Evolutionary conservation across 2,888 invertebrate species (phyloP).

Genomic region (Megamerina dolium): DNA sequence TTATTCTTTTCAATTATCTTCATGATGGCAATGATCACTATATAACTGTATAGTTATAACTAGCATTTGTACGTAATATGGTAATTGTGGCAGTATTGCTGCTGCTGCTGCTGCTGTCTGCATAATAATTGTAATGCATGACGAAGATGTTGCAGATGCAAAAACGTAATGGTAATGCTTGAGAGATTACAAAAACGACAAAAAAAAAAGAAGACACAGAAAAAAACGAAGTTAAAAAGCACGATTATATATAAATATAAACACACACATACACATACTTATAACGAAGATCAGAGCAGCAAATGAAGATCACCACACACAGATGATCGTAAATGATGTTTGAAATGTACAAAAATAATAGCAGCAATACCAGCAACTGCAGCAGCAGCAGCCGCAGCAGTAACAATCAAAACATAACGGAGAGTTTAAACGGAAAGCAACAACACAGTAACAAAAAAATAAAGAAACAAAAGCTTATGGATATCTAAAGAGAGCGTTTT

Average conservation of each 20-base stretch:
- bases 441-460: constrained; percentile 18
- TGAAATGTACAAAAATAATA: constrained; percentile 13
- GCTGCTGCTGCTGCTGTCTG: no score
- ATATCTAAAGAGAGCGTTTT: constrained; percentile 12
- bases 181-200: neutral
- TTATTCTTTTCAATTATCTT: neutral
- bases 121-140: constrained; percentile 10
- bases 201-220: constrained; percentile 2
- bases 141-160: constrained; percentile 14
- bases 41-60: no score
- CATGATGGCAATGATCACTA: constrained; percentile 17
- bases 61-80: neutral
- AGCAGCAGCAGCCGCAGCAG: constrained; percentile 7
- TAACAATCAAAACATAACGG: constrained; percentile 8
- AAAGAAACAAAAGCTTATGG: constrained; percentile 7
- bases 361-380: constrained; percentile 13
- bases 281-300: no score
- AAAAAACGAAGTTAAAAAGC: no score
- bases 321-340: no score
- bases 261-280: no score
- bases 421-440: constrained; percentile 2
- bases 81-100: no score
- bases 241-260: no score
- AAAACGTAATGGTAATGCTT: neutral
- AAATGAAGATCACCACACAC: no score